Base-by-base conservation (phyloP, 92 coral and sea anemone species). In the Paragorgia papillata region DNA sequence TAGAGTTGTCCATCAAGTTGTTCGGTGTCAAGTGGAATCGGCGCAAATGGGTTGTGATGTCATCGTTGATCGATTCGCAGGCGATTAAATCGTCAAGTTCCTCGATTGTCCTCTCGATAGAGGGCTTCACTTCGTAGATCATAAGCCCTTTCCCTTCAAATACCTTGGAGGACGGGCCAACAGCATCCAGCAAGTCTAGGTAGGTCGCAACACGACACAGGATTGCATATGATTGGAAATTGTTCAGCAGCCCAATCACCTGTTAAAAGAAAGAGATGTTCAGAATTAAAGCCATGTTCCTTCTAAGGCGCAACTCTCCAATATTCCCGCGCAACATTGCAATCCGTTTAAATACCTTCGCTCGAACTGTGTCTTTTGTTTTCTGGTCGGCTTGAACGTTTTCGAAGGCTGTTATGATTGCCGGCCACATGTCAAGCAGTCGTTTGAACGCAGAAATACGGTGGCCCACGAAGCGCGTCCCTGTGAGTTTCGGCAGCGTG, bases 91-190 rank as follows among this genome's bases (percentile, higher is more conserved):
- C 69, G 8, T 74, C 35, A 8, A 74, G 80, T 74, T 74, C 69
- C 22, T 13, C 10, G 7, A 62, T 20, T 14, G 82, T 74, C 50
- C 69, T 57, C 53, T 76, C 40, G 53, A 76, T 76, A 25, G 82
- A 32, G 3, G 82, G 40, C 33, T 59, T 35, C 9, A 75, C 58
- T 6, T 75, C 81, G 33, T 61, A 64, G 0, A 64, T 48, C 75
- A 78, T 78, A 3, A 78, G 75, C 6, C 82, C 75, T 2, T 22
- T 46, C 59, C 64, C 82, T 41, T 78, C 82, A 32, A 78, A 78
- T 3, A 78, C 82, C 27, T 78, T 78, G 1, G 82, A 46, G 15
- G 75, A 48, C 20, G 82, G 75, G 33, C 62, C 62, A 33, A 78
- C 75, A n/a, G 65, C 75, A 39, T 78, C 82, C 35, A 43, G 44